These are phyloP conservation scores for Spilarctia lutea DNA, from an alignment of 2,888 invertebrate genomes.

Conservation along the genomic window DNA sequence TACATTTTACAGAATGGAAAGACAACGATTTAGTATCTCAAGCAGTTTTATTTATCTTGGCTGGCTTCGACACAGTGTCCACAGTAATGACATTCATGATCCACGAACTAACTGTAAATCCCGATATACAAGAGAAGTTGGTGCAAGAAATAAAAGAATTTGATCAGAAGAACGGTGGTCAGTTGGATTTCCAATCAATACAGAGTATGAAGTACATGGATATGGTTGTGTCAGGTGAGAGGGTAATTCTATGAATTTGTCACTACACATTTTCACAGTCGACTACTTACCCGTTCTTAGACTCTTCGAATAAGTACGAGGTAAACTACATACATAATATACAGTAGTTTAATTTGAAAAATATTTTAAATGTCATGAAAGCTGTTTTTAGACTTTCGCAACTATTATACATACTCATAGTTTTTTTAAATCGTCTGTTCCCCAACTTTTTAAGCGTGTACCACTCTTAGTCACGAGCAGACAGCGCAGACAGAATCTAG, in stretches of 20 bases:
- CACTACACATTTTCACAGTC: not conserved
- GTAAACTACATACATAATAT: too few species aligned
- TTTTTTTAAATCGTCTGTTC: too few species aligned
- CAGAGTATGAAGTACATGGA: slow-evolving; percentile 73
- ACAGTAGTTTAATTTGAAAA: too few species aligned
- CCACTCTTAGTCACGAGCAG: too few species aligned
- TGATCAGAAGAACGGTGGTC: slow-evolving; percentile 63
- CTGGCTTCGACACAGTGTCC: slow-evolving; percentile 67
- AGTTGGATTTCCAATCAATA: slow-evolving; percentile 77
- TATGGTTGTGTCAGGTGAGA: slow-evolving; percentile 77
- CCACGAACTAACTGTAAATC: slow-evolving; percentile 65
- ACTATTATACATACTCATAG: too few species aligned
- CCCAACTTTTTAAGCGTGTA: too few species aligned
- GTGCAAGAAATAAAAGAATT: slow-evolving; percentile 62
- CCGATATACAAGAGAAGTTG: slow-evolving; percentile 65
- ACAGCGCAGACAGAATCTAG: too few species aligned
- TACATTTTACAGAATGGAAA: slow-evolving; percentile 48
- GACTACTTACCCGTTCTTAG: too few species aligned
- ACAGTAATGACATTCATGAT: slow-evolving; percentile 60
- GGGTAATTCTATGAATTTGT: not conserved
- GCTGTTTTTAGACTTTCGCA: too few species aligned
- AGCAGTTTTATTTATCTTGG: slow-evolving; percentile 66
- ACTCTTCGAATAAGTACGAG: too few species aligned
- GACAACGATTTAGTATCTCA: slow-evolving; percentile 64
- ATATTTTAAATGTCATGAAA: too few species aligned